Base-by-base conservation (phyloP, 2,888 invertebrate species). In the Magallana nippona region DNA sequence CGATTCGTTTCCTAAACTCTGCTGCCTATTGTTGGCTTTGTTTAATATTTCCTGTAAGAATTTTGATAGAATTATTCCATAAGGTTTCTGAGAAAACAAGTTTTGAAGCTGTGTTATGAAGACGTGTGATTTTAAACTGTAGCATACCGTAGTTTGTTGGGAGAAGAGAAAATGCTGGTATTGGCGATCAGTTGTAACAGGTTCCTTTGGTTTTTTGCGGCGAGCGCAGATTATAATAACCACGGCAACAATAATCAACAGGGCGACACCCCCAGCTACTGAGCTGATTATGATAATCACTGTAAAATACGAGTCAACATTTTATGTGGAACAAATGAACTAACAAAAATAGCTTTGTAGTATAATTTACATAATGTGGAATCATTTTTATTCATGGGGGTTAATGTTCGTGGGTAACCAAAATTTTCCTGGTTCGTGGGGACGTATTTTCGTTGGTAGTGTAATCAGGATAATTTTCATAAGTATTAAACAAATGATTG, bases 81-180 rank as follows among this genome's bases (percentile, higher is more conserved):
- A 44, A 44, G 44, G 44, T 44, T 44, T 8, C 44, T 44, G 44
- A 44, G 0, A 44, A 44, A 44, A 44, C 44, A 44, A 44, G 5
- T 3, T 44, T 44, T 44, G 44, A 44, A 44, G 44, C 44, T 44
- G 44, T 44, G 8, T 3, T 44, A 44, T 44, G 8, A 5, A 44
- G 44, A 44, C 1, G 8, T 60, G 44, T 60, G 1, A n/a, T 60
- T 60, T 60, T 19, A 60, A 60, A 60, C 19, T 60, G 19, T 8
- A 0, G 5, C 15, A 27, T 71, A 71, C 71, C 71, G 71, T 71
- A 27, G 71, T 71, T 13, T 71, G 22, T 71, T 71, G 22, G 13
- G 71, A 71, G 71, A 71, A 71, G 71, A 71, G 71, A 27, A 71
- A 71, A 27, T 71, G 71, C 71, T 71, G 22, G 71, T 27, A 71